phyloP scores from a whole-genome alignment of 1,140 invertebrate genomes.

The Euura saliciscinereae region DNA sequence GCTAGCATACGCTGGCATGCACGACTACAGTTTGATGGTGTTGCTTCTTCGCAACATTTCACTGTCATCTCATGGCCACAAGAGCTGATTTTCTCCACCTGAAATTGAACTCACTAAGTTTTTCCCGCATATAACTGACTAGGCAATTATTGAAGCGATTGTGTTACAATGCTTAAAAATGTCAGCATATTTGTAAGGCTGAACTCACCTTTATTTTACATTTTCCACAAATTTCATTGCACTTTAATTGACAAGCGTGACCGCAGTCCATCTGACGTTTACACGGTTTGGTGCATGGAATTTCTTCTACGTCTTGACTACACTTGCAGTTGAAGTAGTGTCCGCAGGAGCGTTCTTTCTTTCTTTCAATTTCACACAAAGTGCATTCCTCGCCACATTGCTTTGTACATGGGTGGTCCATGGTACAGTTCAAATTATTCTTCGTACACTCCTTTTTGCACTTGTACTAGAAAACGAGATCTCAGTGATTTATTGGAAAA shows the following conservation, averaged over 20 bases:
- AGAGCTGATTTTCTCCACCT: constrained; percentile 57
- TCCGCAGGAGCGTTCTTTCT: constrained; percentile 39
- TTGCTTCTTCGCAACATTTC: constrained; percentile 40
- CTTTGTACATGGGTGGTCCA: constrained; percentile 57
- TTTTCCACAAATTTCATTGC: background rate
- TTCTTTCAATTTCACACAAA: constrained; percentile 46
- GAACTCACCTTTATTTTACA: background rate
- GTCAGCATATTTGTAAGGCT: background rate
- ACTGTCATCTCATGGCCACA: constrained; percentile 55
- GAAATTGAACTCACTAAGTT: constrained; percentile 17
- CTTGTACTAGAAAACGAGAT: constrained; percentile 46
- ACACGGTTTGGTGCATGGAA: constrained; percentile 46
- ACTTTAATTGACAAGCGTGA: background rate
- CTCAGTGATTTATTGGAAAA: background rate
- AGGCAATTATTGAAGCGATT: background rate
- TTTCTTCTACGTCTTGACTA: constrained; percentile 43
- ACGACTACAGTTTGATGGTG: constrained; percentile 39
- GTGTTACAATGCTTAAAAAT: background rate
- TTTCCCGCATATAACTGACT: background rate
- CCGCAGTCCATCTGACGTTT: background rate
- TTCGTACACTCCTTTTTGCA: constrained; percentile 58
- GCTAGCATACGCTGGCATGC: constrained; percentile 46
- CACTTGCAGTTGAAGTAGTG: constrained; percentile 44
- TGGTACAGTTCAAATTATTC: constrained; percentile 51
- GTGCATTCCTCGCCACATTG: constrained; percentile 60